A percentile compares a stretch with the other conserved stretches of the same genome.
These are phyloP conservation scores for Leuciscus waleckii DNA, from an alignment of 2,797 vertebrate species.

Conservation along the genomic window DNA sequence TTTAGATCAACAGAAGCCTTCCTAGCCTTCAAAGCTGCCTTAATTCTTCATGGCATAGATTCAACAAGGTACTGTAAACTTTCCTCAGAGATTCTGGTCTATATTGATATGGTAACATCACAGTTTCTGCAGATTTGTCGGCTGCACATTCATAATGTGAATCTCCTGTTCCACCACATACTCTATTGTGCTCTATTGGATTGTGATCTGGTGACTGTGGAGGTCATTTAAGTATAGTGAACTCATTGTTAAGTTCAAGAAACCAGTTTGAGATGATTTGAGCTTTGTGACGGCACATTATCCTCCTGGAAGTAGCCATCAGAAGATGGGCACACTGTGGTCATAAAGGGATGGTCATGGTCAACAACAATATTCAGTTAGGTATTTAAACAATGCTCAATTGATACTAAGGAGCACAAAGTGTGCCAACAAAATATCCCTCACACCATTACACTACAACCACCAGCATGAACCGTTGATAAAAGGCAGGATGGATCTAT, in stretches of 20 bases:
- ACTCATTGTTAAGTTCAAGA: too few relatives aligned
- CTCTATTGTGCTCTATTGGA: neutral
- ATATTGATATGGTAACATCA: neutral
- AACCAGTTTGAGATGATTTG: too few relatives aligned
- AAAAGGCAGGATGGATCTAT: constrained; percentile 53
- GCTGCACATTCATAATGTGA: neutral
- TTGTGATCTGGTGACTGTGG: neutral
- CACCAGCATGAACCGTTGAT: neutral
- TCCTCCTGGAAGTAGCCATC: neutral
- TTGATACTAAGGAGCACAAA: neutral
- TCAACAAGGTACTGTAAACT: neutral
- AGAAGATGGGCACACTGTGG: neutral
- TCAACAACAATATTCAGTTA: neutral
- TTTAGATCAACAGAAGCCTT: neutral
- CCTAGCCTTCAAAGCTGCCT: neutral
- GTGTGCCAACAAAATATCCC: neutral
- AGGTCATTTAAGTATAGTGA: neutral
- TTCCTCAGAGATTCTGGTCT: neutral
- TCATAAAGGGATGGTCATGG: neutral
- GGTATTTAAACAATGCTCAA: neutral
- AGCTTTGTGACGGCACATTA: neutral
- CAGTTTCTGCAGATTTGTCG: neutral
- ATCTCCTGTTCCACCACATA: neutral
- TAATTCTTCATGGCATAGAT: neutral
- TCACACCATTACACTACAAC: neutral